Evolutionary conservation across 2,113 vertebrate species (phyloP).

Genomic region (Ctenodactylus gundi): DNA sequence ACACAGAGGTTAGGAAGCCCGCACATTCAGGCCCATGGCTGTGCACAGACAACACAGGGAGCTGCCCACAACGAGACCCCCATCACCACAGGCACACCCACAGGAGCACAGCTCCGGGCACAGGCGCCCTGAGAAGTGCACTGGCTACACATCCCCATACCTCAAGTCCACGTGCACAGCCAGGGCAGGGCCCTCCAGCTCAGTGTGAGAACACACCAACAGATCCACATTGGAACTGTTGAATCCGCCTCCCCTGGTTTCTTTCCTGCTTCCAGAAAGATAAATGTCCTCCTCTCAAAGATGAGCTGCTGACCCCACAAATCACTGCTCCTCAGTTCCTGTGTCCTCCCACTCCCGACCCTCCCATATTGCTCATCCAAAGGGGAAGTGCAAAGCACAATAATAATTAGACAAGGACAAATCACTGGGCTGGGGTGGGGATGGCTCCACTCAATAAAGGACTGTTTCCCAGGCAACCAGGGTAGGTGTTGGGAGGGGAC

Average conservation of each 20-base stretch:
- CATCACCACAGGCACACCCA: neutral
- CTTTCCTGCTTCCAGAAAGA: slow-evolving; percentile 84
- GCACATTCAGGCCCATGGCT: neutral
- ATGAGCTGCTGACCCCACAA: slow-evolving; percentile 92
- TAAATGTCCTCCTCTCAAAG: slow-evolving; percentile 89
- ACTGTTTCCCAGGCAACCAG: slow-evolving; percentile 87
- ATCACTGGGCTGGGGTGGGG: slow-evolving; percentile 85
- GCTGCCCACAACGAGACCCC: no score
- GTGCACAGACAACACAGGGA: neutral
- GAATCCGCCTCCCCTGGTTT: neutral
- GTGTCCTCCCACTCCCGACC: slow-evolving; percentile 84
- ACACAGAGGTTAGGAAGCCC: neutral
- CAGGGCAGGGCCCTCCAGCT: fast-evolving
- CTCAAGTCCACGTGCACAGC: fast-evolving
- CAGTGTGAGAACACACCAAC: neutral
- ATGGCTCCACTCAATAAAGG: slow-evolving; percentile 87
- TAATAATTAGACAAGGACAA: slow-evolving; percentile 98
- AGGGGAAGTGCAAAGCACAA: slow-evolving; percentile 91
- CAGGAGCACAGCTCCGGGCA: neutral
- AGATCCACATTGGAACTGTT: fast-evolving
- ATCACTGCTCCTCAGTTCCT: slow-evolving; percentile 88
- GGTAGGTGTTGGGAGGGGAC: slow-evolving; percentile 63
- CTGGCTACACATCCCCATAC: neutral
- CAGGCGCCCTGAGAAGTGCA: neutral
- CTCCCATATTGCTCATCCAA: slow-evolving; percentile 93